Evolutionary conservation across 2,113 vertebrate genomes (phyloP).

Genomic region (Thinocorus orbignyianus): DNA sequence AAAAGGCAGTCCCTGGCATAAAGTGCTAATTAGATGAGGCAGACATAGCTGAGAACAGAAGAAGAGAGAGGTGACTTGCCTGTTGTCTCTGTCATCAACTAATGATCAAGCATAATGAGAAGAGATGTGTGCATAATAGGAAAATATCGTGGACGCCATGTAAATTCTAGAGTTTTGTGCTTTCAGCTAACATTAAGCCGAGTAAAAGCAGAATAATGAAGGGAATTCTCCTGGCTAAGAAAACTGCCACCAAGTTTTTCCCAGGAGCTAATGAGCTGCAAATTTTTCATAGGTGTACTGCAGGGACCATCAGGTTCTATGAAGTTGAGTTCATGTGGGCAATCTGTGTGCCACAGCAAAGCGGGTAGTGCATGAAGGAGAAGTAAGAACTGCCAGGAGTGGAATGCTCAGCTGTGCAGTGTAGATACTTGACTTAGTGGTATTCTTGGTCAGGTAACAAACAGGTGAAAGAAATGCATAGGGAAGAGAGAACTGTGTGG

Average conservation of each 20-base stretch:
- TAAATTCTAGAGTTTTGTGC: background rate
- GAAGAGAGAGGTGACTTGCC: background rate
- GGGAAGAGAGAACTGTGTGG: background rate
- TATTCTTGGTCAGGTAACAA: background rate
- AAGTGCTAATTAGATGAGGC: background rate
- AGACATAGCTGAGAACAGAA: background rate
- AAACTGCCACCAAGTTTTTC: background rate
- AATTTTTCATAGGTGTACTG: background rate
- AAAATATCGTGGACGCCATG: background rate
- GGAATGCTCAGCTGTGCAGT: background rate
- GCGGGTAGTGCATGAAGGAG: background rate
- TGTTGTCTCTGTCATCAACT: background rate
- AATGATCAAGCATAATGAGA: background rate
- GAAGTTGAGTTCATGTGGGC: background rate
- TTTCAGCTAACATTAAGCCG: background rate
- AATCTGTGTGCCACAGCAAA: background rate
- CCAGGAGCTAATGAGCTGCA: background rate
- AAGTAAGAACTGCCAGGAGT: background rate
- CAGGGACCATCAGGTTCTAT: background rate
- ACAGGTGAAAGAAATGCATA: background rate
- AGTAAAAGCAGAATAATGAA: background rate
- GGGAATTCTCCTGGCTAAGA: background rate
- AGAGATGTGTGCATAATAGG: background rate
- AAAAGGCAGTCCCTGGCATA: background rate
- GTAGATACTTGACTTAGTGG: background rate